Conservation (phyloP, 64 coral and sea anemone species). For the Anthopleura sola region DNA sequence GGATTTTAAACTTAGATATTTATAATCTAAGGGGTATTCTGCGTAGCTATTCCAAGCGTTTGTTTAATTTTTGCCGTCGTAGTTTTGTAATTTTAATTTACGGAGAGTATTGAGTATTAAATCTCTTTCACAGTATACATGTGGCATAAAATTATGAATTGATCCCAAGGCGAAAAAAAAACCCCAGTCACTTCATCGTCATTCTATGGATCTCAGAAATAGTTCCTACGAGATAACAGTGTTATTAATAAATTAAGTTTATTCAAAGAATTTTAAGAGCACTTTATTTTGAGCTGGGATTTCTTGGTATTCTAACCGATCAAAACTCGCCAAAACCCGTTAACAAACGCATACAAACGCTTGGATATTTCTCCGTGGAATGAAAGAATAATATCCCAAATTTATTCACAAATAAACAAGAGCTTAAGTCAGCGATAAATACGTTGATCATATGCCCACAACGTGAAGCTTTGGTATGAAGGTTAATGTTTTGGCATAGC, state of each 20-base stretch:
- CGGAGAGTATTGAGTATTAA: not conserved
- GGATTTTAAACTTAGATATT: not conserved
- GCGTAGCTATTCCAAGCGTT: not conserved
- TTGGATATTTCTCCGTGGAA: not conserved
- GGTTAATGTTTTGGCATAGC: constrained; percentile 62
- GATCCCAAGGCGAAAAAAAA: not conserved
- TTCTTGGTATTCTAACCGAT: not conserved
- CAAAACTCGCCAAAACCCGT: not conserved
- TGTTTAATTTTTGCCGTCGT: not conserved
- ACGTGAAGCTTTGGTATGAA: constrained; percentile 16
- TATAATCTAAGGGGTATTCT: not conserved
- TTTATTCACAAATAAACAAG: not conserved
- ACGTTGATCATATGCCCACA: constrained; percentile 1
- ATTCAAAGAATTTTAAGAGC: not conserved
- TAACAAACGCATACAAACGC: not conserved
- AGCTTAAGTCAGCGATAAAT: not conserved
- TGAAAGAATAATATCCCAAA: not conserved
- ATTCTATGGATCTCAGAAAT: not conserved
- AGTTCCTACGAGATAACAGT: not conserved
- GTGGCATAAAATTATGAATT: not conserved
- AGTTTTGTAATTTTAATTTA: not conserved
- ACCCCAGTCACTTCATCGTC: not conserved
- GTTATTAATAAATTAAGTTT: constrained; percentile 1
- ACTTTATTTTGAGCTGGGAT: not conserved
- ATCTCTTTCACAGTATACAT: not conserved